These are phyloP conservation scores for Beaufortia kweichowensis DNA, from an alignment of 2,113 vertebrate species.

Conservation along the genomic window DNA sequence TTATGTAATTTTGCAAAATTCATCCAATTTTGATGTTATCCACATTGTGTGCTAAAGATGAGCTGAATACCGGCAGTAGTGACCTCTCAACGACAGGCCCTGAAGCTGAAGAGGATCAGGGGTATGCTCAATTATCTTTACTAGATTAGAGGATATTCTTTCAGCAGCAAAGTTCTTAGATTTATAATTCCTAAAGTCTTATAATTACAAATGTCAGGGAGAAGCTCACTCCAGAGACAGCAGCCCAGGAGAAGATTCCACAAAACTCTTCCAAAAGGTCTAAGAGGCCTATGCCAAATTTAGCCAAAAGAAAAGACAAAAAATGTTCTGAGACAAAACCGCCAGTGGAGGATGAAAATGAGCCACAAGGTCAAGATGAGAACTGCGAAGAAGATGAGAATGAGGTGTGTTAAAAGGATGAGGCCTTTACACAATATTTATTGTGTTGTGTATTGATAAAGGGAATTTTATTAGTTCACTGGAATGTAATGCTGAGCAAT, in stretches of 20 bases:
- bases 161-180: not conserved
- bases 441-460: too few relatives aligned
- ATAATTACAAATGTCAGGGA: not conserved
- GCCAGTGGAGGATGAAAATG: constrained; percentile 7
- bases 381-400: not conserved
- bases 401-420: constrained; percentile 21
- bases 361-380: constrained; percentile 4
- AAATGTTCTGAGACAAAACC: not conserved
- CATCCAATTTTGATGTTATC: not conserved
- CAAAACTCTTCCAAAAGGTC: not conserved
- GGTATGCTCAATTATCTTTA: not conserved
- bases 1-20: not conserved
- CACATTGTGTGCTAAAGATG: not conserved
- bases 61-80: not conserved
- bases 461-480: not conserved
- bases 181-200: too few relatives aligned
- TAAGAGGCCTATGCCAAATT: constrained; percentile 24
- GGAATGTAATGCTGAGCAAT: not conserved
- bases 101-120: not conserved
- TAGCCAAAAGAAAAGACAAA: constrained; percentile 16
- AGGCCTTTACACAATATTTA: not conserved
- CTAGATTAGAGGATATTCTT: not conserved
- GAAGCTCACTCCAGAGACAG: not conserved
- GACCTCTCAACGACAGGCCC: not conserved
- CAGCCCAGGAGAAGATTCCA: not conserved